These are phyloP conservation scores for Rhingia campestris DNA, from an alignment of 2,888 invertebrate species.

Conservation along the genomic window DNA sequence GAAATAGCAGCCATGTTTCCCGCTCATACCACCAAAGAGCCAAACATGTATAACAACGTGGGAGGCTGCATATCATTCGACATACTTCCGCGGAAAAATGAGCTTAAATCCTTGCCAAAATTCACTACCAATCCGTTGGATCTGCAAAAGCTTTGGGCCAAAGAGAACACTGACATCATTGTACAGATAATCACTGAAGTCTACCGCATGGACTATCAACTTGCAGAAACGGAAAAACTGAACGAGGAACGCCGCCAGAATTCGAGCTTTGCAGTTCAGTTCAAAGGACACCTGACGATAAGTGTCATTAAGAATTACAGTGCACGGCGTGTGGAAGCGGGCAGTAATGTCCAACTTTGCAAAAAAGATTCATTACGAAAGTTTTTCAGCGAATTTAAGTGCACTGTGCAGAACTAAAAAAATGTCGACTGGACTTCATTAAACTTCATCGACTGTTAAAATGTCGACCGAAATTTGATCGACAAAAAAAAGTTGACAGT, in stretches of 20 bases:
- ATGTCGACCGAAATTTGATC: no score
- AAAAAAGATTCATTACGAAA: slow-evolving; percentile 78
- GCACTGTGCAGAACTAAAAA: slow-evolving; percentile 77
- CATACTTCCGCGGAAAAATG: slow-evolving; percentile 52
- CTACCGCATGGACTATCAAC: slow-evolving; percentile 76
- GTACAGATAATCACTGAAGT: slow-evolving; percentile 76
- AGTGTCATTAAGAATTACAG: slow-evolving; percentile 72
- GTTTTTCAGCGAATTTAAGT: slow-evolving; percentile 78
- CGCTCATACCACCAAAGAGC: neutral
- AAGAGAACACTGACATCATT: slow-evolving; percentile 77
- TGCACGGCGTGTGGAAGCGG: slow-evolving; percentile 76
- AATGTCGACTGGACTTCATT: no score
- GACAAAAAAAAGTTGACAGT: no score
- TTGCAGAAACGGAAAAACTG: slow-evolving; percentile 77
- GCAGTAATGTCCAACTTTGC: slow-evolving; percentile 67
- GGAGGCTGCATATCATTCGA: slow-evolving; percentile 27
- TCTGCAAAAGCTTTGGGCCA: slow-evolving; percentile 76
- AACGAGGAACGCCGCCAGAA: slow-evolving; percentile 75
- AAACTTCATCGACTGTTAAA: no score
- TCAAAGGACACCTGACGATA: slow-evolving; percentile 76
- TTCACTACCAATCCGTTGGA: slow-evolving; percentile 36
- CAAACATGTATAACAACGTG: neutral
- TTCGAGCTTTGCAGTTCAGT: slow-evolving; percentile 75
- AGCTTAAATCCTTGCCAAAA: slow-evolving; percentile 47
- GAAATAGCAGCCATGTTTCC: slow-evolving; percentile 36